Base-by-base conservation (phyloP, 2,113 vertebrate species). In the Muscicapa adusta region DNA sequence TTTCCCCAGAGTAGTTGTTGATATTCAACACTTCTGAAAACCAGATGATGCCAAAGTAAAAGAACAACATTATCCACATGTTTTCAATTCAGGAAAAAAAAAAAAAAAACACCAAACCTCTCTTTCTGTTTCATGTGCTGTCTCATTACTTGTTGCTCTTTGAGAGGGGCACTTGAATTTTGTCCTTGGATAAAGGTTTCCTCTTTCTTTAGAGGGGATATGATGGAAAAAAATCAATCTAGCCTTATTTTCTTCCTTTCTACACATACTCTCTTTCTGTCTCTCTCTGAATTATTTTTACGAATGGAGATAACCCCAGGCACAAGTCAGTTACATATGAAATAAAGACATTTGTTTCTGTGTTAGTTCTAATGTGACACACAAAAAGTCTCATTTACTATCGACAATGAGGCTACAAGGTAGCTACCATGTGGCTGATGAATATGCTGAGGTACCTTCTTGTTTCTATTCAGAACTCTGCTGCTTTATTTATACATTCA, bases 391-490 rank as follows among this genome's bases (percentile, higher is more conserved):
- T 98, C 97, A 97, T 97, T 97, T 96, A 86, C 86, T 93, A 87
- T 95, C 94, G 91, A 95, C 91, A 96, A 94, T 97, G 97, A 98
- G 97, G 97, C 97, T 97, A 86, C 97, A 93, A 97, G 97, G 97
- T 98, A 98, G 97, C 97, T 98, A 97, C 97, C 97, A 96, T 97
- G 97, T 98, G 98, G 97, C 98, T 97, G 96, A 95, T 96, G 97
- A 97, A 92, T 96, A 97, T 97, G 97, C 97, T 97, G 97, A 97
- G 97, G 96, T 97, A 97, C 97, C 96, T 98, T 97, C 96, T 96
- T 96, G 85, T 98, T 97, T 97, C 96, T 97, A 83, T 96, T 97
- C 94, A 96, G 94, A 98, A 96, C 89, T 96, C 94, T 97, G 96
- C 97, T 97, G 97, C 96, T 98, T 97, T 97, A 97, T 97, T 97